phyloP scores from a whole-genome alignment of 2,113 vertebrate genomes.

The Eidolon helvum region DNA sequence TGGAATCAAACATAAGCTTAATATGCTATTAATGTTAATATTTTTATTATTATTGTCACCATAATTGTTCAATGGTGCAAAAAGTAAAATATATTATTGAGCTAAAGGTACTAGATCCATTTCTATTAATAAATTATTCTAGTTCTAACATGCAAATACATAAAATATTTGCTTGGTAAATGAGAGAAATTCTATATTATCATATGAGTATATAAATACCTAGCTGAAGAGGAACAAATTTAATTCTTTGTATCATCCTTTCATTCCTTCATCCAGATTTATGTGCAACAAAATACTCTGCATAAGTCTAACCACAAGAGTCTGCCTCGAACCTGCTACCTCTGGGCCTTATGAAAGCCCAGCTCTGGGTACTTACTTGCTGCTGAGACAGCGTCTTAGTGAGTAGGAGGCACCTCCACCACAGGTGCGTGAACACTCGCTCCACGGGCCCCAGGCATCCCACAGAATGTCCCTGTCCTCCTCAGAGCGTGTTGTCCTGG shows the following conservation, averaged over 20 bases:
- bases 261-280: neutral
- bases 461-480: conserved; percentile 94
- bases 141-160: neutral
- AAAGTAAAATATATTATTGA: neutral
- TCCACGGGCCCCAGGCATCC: conserved; percentile 98
- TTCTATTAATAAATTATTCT: neutral
- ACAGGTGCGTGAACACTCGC: conserved; percentile 96
- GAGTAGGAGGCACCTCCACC: conserved; percentile 97
- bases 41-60: neutral
- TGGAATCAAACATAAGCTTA: neutral
- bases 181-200: neutral
- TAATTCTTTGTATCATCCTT: neutral
- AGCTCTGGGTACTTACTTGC: conserved; percentile 86
- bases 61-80: neutral
- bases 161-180: neutral
- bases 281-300: neutral
- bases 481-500: conserved; percentile 92
- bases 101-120: neutral
- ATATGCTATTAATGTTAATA: neutral
- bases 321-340: neutral
- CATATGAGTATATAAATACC: neutral
- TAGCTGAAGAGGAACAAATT: neutral
- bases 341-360: neutral
- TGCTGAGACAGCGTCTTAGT: conserved; percentile 94
- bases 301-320: neutral